Evolutionary conservation across 2,888 invertebrate species (phyloP), one percentile per base, ranked within the genome.

Genomic region (Peribatodes rhomboidaria): DNA sequence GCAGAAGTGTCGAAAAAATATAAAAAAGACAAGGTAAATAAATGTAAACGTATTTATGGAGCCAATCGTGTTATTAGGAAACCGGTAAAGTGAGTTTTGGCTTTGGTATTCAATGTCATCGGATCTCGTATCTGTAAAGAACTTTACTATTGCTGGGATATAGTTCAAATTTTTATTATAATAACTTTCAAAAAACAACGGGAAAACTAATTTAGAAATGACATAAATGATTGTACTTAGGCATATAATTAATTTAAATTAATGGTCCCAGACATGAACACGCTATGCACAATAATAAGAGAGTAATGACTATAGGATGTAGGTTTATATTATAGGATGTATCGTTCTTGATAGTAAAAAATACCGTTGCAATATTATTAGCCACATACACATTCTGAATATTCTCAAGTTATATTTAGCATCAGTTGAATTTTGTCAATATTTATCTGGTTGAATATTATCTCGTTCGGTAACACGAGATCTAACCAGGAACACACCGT

Each of bases 11-110:
- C n/a, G 39, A 54, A 14, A 49, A 47, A 42, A 55, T 41, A n/a
- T 22, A 42, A 52, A 55, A 27, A 42, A 54, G 59, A 54, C 54
- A 64, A 49, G 42, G 41, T 59, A 59, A 41, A 39, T 14, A 35
- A 57, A 63, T 44, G 56, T 37, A 14, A 52, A 42, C 58, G 41
- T 20, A 53, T 64, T 50, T 65, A 58, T 53, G 10, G 46, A 54
- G 20, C 46, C 27, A 61, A 65, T 56, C 33, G 53, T 59, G 61
- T 37, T 64, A 59, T 64, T 67, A 67, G 63, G 63, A 68, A 72
- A 72, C 71, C 68, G 70, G 71, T 70, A 57, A 18, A 14, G 71
- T 59, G 68, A 65, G 68, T 69, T 59, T 50, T 60, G 10, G 41
- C 37, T 61, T 50, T 62, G 13, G 50, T 33, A 50, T 62, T 60